phyloP scores from a whole-genome alignment of 23 tunicate species.

The Halocynthia aurantium region DNA sequence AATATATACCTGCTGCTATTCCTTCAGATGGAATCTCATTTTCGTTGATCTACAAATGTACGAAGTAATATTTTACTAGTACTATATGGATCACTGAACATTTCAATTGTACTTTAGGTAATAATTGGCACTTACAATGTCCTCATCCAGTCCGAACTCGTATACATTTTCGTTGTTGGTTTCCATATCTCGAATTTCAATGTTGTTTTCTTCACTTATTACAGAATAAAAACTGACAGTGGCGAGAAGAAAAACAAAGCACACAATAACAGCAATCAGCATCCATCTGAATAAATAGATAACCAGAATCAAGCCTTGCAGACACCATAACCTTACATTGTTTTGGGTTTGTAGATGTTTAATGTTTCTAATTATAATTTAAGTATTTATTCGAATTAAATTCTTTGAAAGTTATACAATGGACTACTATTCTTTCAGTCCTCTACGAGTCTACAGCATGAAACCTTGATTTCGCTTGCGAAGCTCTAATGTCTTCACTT shows the following conservation, averaged over 20 bases:
- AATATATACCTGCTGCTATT: too few species aligned
- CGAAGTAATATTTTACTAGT: too few species aligned
- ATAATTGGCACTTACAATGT: not conserved
- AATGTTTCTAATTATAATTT: too few species aligned
- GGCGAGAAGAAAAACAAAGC: constrained; percentile 16
- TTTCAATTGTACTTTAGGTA: not conserved
- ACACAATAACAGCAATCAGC: constrained; percentile 10
- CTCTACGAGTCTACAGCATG: not conserved
- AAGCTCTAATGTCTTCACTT: constrained; percentile 3
- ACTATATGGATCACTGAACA: not conserved
- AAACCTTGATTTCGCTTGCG: constrained; percentile 1
- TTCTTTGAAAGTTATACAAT: too few species aligned
- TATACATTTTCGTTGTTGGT: not conserved
- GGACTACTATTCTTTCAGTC: not conserved
- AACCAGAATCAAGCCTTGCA: not conserved
- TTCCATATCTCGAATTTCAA: constrained; percentile 22
- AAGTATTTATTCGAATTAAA: too few species aligned
- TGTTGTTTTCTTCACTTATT: not conserved
- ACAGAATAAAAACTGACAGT: constrained; percentile 25
- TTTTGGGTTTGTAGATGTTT: too few species aligned
- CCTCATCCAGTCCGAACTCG: not conserved
- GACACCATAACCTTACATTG: too few species aligned
- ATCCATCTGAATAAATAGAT: constrained; percentile 1
- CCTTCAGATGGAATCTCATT: too few species aligned
- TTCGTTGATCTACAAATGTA: too few species aligned